Evolutionary conservation across 1,140 invertebrate genomes (phyloP), one percentile per base, ranked within the genome.

Genomic region (Drosophila micromelanica): DNA sequence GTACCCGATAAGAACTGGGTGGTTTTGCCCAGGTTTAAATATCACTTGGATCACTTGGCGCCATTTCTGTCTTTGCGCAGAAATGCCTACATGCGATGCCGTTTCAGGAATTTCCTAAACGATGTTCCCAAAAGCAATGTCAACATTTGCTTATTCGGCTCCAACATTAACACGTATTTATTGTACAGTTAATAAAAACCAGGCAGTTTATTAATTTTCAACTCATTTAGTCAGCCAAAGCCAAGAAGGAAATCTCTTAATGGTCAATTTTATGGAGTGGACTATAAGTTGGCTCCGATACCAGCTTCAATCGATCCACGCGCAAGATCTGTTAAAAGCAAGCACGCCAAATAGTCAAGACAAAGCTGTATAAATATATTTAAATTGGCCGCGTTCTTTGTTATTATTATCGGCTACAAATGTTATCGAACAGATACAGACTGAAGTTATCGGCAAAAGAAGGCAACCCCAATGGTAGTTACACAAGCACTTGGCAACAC

Each of bases 201-300:
- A 23, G 32, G 17, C 8, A n/a, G 23, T 6, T 13, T 32, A 13
- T 3, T 23, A 35, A 23, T 40, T 32, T 35, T 2, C 3, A 35
- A 7, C 5, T 13, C 2, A 11, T 23, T 23, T 17, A 86, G 82
- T 46, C 70, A 76, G 73, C 82, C 84, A 1, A 76, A 59, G 20
- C 87, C 87, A 40, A 61, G 82, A 48, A 61, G 78, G 12, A 90
- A 80, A 38, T 69, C 72, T 5, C 32, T 90, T 3, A 90, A 82
- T 52, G 87, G 87, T 0, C 63, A 90, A 42, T 90, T 90, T 20
- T 90, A 87, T 61, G 81, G 87, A 0, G 71, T 80, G 4, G 87
- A 90, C 43, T 73, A 78, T 54, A 90, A 90, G 52, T 56, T 90
- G 15, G 87, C 87, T 1, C 87, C 87, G 2, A 75, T 87, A 51